Percentiles rank a stretch among this genome's conserved stretches.
Conservation (phyloP, 2,888 invertebrate species). For the Caenorhabditis drosophilae region DNA sequence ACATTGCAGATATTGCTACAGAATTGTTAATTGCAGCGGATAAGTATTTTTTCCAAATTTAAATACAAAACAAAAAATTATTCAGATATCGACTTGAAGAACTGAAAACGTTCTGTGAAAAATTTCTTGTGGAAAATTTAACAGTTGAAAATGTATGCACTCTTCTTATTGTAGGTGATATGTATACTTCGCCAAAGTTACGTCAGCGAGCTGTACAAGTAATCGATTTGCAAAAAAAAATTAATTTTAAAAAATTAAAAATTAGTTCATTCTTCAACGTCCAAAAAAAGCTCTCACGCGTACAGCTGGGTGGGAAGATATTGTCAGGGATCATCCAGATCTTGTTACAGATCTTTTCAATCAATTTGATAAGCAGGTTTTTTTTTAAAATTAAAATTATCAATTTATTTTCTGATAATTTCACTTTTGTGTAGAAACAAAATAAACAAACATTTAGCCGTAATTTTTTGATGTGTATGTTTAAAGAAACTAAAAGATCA, state of each 20-base stretch:
- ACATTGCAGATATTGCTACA: conserved; percentile 64
- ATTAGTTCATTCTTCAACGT: conserved; percentile 58
- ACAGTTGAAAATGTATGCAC: conserved; percentile 66
- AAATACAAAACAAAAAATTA: background rate
- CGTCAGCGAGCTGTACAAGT: conserved; percentile 58
- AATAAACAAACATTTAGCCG: no score
- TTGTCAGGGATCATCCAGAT: conserved; percentile 59
- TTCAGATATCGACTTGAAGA: conserved; percentile 58
- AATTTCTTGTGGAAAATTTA: conserved; percentile 59
- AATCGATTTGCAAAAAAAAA: background rate
- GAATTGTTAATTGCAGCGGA: conserved; percentile 69
- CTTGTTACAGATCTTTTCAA: conserved; percentile 66
- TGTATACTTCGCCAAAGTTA: conserved; percentile 58
- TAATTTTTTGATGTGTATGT: background rate
- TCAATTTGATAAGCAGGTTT: conserved; percentile 42
- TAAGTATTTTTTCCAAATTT: conserved; percentile 50
- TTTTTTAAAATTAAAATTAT: conserved; percentile 1
- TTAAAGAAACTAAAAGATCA: no score
- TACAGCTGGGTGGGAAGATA: conserved; percentile 53
- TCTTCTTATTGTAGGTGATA: conserved; percentile 66
- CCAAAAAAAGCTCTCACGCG: conserved; percentile 56
- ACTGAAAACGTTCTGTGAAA: conserved; percentile 59
- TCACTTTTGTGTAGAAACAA: no score
- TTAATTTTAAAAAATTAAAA: background rate
- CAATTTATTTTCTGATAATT: conserved; percentile 1